Base-by-base conservation (phyloP, 2,888 invertebrate species). In the Napeogenes inachia region DNA sequence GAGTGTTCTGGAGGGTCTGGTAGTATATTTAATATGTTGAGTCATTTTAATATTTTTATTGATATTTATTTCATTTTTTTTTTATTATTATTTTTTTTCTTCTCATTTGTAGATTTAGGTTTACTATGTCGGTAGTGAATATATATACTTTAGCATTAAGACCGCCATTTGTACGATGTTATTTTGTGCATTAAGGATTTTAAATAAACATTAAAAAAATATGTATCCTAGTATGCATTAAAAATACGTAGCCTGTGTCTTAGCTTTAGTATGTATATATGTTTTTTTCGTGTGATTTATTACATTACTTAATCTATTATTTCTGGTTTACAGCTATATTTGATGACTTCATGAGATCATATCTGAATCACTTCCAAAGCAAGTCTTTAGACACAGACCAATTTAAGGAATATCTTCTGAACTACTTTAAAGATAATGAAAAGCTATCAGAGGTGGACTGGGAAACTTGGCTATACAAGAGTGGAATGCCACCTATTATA, bases 401-500 rank as follows among this genome's bases (percentile, higher is more conserved):
- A 73, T 98, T 98, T 86, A 95, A 95, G 79, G 75, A 80, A 0
- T 93, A 93, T 64, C 92, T 97, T 63, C 91, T 95, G 54, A 91
- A 93, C 32, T 94, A 95, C 76, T 97, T 96, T 81, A 87, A 89
- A 56, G 88, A 91, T 35, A 92, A 91, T 64, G 75, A 89, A 58
- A 77, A 85, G 53, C 80, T 97, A 32, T 87, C 92, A 35, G 74
- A 81, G 0, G 92, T 98, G 3, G 95, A 98, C 77, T 98, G 98
- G 97, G 88, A 96, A 53, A 77, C 92, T 0, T 98, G 98, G 98
- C 86, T 98, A 3, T 87, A 93, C 75, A 90, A 90, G 45, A 93
- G 94, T 56, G 99, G 98, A 60, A 96, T 98, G 96, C 98, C 98
- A 0, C 95, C 95, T 0, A 89, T 95, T 21, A 95, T 96, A 75